Evolutionary conservation across 2,888 invertebrate genomes (phyloP), one percentile per base, ranked within the genome.

Genomic region (Agonum fuliginosum): DNA sequence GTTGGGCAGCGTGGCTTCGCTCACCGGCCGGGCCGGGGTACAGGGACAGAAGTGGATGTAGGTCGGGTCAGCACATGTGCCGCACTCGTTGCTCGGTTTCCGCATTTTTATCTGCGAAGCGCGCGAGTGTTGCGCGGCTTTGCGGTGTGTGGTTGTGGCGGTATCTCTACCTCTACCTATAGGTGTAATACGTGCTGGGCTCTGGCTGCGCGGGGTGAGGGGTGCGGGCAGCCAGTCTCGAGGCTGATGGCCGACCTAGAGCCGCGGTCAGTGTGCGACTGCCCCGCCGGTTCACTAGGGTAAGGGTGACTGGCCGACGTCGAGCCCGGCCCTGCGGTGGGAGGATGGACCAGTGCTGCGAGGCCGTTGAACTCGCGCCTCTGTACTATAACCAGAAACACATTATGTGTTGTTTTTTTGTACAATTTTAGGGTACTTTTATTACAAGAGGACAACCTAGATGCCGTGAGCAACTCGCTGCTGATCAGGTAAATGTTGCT

Each of bases 231-330:
- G 67, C 65, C 37, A 58, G 71, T 67, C 78, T 62, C 67, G 78
- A 76, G 78, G 71, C 73, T 76, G 77, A 77, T 77, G 79, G 71
- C 78, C 83, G 83, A 84, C 84, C 85, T 85, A 85, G 85, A 86
- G 84, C 82, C 83, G 82, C 86, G 86, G 86, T 87, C 86, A 86
- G 86, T 87, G 86, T 87, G 87, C 86, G 86, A 87, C 83, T 86
- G 86, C 83, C 86, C 78, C 87, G 86, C 81, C 83, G 85, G 87
- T 87, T 87, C 86, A 87, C 86, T 87, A 83, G 87, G 86, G 85
- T 86, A 86, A 85, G 86, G 86, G 87, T 87, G 86, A 87, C 83
- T 86, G 86, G 86, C 86, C 86, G 85, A 80, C 86, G 85, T 82
- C 24, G 54, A 46, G 77, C 70, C 69, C 70, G 48, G 75, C 75